Conservation (phyloP, 2,113 vertebrate species). For the Vireo altiloquus region DNA sequence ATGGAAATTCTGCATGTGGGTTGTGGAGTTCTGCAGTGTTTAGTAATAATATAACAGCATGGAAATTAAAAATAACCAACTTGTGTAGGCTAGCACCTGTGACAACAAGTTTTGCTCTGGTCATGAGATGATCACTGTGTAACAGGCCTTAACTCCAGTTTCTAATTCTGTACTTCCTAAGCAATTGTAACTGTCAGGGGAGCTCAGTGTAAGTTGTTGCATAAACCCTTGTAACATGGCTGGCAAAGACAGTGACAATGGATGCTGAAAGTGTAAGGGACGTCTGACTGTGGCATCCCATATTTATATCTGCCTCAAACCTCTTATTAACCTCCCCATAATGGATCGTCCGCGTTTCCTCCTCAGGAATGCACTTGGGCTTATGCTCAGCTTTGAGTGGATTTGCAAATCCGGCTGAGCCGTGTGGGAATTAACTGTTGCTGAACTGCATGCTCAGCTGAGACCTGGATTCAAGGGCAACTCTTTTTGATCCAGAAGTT, state of each 20-base stretch:
- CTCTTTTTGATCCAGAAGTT: background rate
- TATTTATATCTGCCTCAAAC: background rate
- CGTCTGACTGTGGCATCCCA: background rate
- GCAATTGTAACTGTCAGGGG: background rate
- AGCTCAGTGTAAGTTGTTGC: background rate
- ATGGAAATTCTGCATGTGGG: background rate
- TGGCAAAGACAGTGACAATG: background rate
- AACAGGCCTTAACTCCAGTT: background rate
- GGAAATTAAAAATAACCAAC: background rate
- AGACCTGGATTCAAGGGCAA: background rate
- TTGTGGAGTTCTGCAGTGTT: background rate
- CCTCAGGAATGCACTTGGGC: background rate
- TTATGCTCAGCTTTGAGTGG: background rate
- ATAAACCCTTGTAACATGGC: background rate
- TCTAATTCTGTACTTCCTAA: slow-evolving; percentile 1
- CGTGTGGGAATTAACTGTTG: background rate
- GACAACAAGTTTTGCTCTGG: background rate
- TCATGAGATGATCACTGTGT: background rate
- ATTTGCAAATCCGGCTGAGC: background rate
- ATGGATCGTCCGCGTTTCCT: background rate
- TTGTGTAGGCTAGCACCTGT: background rate
- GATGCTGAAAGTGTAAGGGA: background rate
- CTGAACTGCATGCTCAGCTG: background rate
- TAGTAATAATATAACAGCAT: background rate
- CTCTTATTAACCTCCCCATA: background rate